Percentiles rank a stretch among this genome's conserved stretches.
phyloP scores from a whole-genome alignment of 2,797 vertebrate genomes.

The Lemur catta region DNA sequence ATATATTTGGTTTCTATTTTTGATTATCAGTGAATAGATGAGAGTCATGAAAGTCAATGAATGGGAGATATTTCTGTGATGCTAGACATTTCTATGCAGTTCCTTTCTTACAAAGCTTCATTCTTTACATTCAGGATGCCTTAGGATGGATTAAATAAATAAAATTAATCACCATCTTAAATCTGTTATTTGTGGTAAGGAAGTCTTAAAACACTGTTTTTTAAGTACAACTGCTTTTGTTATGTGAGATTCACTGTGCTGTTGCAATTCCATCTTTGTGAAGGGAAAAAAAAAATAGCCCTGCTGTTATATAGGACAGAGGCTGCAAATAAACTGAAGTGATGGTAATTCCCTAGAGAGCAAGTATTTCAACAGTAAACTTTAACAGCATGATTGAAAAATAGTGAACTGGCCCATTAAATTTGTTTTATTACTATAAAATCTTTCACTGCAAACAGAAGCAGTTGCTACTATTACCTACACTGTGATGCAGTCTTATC shows the following conservation, averaged over 20 bases:
- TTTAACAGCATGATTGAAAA: slow-evolving; percentile 72
- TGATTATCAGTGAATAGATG: slow-evolving; percentile 31
- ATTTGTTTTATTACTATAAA: slow-evolving; percentile 72
- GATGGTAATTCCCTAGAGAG: slow-evolving; percentile 64
- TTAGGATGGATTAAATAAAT: slow-evolving; percentile 25
- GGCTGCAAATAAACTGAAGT: slow-evolving; percentile 59
- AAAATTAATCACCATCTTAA: slow-evolving; percentile 51
- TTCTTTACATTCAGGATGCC: background rate
- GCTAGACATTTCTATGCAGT: background rate
- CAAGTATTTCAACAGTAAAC: slow-evolving; percentile 74
- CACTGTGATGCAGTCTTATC: background rate
- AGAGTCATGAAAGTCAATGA: background rate
- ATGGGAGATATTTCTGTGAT: background rate
- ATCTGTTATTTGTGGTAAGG: slow-evolving; percentile 47
- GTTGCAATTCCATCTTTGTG: slow-evolving; percentile 53
- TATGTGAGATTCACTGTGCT: slow-evolving; percentile 42
- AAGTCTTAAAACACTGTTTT: background rate
- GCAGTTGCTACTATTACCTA: background rate
- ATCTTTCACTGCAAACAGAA: slow-evolving; percentile 65
- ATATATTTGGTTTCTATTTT: slow-evolving; percentile 43
- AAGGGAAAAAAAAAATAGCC: slow-evolving; percentile 18
- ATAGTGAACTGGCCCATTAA: slow-evolving; percentile 71
- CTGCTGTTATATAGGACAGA: slow-evolving; percentile 49
- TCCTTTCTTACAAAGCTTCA: background rate
- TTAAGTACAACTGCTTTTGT: slow-evolving; percentile 39